phyloP scores from a whole-genome alignment of 2,888 invertebrate genomes.

The Leptopilina syphax region DNA sequence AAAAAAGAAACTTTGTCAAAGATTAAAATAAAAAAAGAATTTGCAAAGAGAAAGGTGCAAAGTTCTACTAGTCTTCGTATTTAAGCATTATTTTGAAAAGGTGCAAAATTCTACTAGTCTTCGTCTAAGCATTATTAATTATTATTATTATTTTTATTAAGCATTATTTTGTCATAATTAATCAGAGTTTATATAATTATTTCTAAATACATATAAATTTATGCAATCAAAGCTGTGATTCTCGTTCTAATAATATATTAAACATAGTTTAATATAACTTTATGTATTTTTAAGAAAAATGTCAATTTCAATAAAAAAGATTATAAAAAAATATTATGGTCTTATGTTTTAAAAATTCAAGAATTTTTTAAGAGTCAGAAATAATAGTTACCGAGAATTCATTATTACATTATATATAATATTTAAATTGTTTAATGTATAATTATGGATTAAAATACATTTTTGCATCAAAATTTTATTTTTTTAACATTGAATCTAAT shows the following conservation, averaged over 20 bases:
- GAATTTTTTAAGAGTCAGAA: not conserved
- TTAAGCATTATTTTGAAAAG: not conserved
- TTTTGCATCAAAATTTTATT: no score
- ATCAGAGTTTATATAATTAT: not conserved
- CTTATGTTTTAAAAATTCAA: not conserved
- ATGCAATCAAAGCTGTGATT: not conserved
- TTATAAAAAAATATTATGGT: not conserved
- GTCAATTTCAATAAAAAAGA: no score
- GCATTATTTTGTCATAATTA: no score
- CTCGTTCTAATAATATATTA: not conserved
- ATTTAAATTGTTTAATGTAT: no score
- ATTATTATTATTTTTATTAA: no score
- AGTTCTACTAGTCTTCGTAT: not conserved
- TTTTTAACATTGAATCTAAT: no score
- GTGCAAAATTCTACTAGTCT: no score
- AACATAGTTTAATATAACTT: not conserved
- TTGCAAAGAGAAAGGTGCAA: not conserved
- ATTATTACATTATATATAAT: no score
- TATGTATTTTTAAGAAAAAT: not conserved
- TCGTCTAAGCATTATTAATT: no score
- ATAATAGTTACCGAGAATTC: no score
- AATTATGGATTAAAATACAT: no score
- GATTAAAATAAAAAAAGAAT: not conserved
- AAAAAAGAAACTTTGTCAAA: not conserved
- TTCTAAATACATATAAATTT: not conserved